Base-by-base conservation (phyloP, 2,113 vertebrate species). In the Stictonetta naevosa region DNA sequence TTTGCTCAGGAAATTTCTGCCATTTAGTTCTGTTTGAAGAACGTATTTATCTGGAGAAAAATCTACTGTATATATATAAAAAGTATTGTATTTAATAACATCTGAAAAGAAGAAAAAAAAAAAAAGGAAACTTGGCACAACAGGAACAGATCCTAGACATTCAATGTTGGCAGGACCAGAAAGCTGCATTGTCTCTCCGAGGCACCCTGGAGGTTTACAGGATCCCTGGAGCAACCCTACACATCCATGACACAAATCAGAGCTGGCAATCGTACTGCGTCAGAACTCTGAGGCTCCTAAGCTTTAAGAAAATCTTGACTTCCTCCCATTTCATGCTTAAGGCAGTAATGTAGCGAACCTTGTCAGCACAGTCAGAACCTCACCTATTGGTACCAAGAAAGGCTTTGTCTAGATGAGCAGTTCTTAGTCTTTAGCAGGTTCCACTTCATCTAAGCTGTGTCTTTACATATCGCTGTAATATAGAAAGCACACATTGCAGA, bases 1-100 rank as follows among this genome's bases (percentile, higher is more conserved):
- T 94, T 79, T 80, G 77, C 77, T 95, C 83, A 93, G 95, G 96
- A 96, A 95, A 87, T 78, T 92, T 96, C 86, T 92, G 69, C 66
- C 62, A 89, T 88, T 66, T 73, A 84, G 40, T 80, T 92, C 50
- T 90, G 66, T 94, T 94, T 91, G 92, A 96, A 95, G 88, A 84
- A 92, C 1, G 8, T 34, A 91, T 87, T 95, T 96, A 95, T 94
- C 83, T 15, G 6, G 13, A 86, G 62, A 83, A 79, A 79, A 92
- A 95, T 93, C 88, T 95, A 64, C 62, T 92, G 92, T 88, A 76
- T 82, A 91, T 55, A 33, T 75, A 90, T 93, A 92, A 86, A 66
- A 91, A 86, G 52, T 44, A 92, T 26, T 93, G 64, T 90, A 93
- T 66, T 93, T 92, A 92, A 83, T 63, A 90, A 93, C 56, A 77